Evolutionary conservation across 1,140 invertebrate genomes (phyloP).

Genomic region (Anastrepha obliqua): DNA sequence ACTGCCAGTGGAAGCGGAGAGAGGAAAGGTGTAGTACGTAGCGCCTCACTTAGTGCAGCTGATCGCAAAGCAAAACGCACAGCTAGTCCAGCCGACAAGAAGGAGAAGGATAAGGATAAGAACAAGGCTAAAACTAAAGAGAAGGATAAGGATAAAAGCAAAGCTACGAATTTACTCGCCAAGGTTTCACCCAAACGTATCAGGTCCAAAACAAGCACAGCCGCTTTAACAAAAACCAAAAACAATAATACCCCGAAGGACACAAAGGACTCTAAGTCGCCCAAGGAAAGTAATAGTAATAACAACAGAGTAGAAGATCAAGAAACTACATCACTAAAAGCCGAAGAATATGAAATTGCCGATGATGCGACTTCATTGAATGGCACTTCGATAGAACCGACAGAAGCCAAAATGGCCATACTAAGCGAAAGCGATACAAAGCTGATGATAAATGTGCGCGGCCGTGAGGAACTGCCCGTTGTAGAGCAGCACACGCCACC

Average conservation of each 20-base stretch:
- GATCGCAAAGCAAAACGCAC: slow-evolving; percentile 63
- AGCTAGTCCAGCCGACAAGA: slow-evolving; percentile 59
- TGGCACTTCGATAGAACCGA: slow-evolving; percentile 62
- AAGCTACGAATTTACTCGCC: slow-evolving; percentile 61
- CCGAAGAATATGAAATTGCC: slow-evolving; percentile 77
- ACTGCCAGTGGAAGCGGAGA: slow-evolving; percentile 48
- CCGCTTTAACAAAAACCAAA: slow-evolving; percentile 54
- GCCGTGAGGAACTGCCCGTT: slow-evolving; percentile 82
- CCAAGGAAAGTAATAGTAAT: not conserved
- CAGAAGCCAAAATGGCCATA: slow-evolving; percentile 70
- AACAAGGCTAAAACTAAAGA: slow-evolving; percentile 64
- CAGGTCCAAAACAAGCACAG: slow-evolving; percentile 48
- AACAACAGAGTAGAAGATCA: slow-evolving; percentile 59
- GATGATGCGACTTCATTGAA: slow-evolving; percentile 77
- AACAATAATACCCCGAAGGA: slow-evolving; percentile 49
- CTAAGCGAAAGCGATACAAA: slow-evolving; percentile 74
- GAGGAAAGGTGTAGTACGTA: slow-evolving; percentile 61
- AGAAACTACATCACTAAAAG: slow-evolving; percentile 57
- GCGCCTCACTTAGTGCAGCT: slow-evolving; percentile 67
- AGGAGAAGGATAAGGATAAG: slow-evolving; percentile 63
- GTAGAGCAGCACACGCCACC: slow-evolving; percentile 63
- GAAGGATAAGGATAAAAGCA: slow-evolving; percentile 63
- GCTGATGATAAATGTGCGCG: slow-evolving; percentile 78
- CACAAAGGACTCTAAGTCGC: slow-evolving; percentile 50
- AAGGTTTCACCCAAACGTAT: slow-evolving; percentile 69